Base-by-base conservation (phyloP, 2,888 invertebrate species). In the Macaria notata region DNA sequence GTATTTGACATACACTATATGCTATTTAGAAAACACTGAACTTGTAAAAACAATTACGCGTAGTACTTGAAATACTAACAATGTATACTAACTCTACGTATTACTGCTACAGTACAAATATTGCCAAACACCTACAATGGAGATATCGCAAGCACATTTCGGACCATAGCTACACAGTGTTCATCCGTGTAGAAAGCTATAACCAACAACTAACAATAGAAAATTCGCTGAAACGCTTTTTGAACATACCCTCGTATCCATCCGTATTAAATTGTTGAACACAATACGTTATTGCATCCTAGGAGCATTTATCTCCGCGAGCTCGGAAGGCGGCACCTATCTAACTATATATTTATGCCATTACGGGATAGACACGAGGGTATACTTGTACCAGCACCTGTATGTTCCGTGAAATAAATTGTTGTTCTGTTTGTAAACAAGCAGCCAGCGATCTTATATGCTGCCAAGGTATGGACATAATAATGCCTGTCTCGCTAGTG, bases 391-490 rank as follows among this genome's bases (percentile, higher is more conserved):
- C 55, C 55, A 62, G 60, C 51, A 54, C 43, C 50, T 63, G 50
- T 53, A 49, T 59, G 64, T 58, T 49, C 48, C 47, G 61, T 62
- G 56, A 61, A 56, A 66, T 64, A 74, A 84, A 82, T 63, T 78
- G 75, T 85, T 59, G 72, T 84, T 87, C 79, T 88, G 76, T 88
- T 84, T 88, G 76, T 83, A 75, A 82, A 78, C 86, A 88, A 88
- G 89, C 92, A 79, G 92, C 92, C 85, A 82, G 89, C 81, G 92
- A 92, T 71, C 76, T 92, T 72, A 92, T 92, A 83, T 92, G 92
- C 88, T 92, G 92, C 84, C 92, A 92, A 92, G 92, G 92, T 92
- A 92, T 81, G 88, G 76, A 74, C 63, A 63, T 63, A 58, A 61
- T 59, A 50, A 53, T 62, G 54, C 55, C 64, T 67, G 51, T 56